Base-by-base conservation (phyloP, 2,113 vertebrate genomes). In the Mirza zaza region DNA sequence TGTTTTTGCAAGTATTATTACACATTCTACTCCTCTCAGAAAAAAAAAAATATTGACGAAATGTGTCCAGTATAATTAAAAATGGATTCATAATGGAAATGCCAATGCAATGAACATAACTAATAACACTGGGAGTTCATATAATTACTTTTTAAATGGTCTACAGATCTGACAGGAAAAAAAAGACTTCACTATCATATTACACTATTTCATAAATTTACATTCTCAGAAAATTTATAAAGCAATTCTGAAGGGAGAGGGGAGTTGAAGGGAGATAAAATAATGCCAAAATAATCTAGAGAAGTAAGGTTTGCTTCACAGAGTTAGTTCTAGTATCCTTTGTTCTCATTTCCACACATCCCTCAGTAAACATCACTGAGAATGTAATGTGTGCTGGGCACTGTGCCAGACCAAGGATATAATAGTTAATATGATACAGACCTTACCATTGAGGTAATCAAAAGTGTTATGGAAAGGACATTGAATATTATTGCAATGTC, bases 121-220 rank as follows among this genome's bases (percentile, higher is more conserved):
- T 97, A 97, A 97, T 97, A 97, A 96, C 95, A 94, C 71, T 92
- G 91, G 96, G 92, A 96, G 76, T 97, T 97, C 96, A 97, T 83
- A 80, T 96, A 98, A 98, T 98, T 97, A 97, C 97, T 97, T 98
- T 97, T 92, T 96, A 98, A 98, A 96, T 97, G 96, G 92, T 75
- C 61, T 97, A 97, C 97, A 96, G 65, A 97, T 98, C 91, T 97
- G 91, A 97, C 87, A 94, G 61, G 59, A 36, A 96, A 96, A 93
- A 94, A 81, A 77, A 48, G 14, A 50, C 42, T 94, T 79, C 5
- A n/a, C 52, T 63, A 65, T 95, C 48, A 63, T 86, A 68, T 82
- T 84, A 52, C 7, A 82, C 48, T 87, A 25, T 92, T 96, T 90
- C 83, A 91, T 87, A 94, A 81, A 90, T 81, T 93, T 93, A 87